Percentiles rank a stretch among this genome's conserved stretches.
These are phyloP conservation scores for Steatocranus sp. DNA, from an alignment of 2,797 vertebrate species.

Conservation along the genomic window DNA sequence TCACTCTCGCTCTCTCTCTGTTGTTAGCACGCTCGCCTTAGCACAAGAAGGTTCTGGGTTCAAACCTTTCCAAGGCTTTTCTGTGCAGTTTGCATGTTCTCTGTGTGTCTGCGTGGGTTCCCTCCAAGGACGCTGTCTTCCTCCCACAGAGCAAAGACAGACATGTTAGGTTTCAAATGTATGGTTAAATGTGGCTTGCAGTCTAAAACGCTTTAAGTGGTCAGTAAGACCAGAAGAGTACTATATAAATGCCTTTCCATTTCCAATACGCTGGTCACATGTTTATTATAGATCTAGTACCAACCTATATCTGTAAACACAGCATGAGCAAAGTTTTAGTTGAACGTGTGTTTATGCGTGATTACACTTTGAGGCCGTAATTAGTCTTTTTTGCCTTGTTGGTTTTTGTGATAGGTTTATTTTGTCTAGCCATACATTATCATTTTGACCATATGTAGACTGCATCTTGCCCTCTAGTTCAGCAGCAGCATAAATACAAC, in stretches of 20 bases:
- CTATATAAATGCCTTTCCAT: not conserved
- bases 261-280: not conserved
- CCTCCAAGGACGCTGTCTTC: not conserved
- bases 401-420: not conserved
- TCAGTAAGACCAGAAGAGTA: not conserved
- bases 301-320: not conserved
- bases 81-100: not conserved
- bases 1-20: not conserved
- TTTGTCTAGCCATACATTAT: not conserved
- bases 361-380: not conserved
- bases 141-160: not conserved
- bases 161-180: not conserved
- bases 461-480: not conserved
- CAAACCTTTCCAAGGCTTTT: not conserved
- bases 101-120: not conserved
- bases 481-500: not conserved
- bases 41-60: not conserved
- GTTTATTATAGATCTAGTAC: not conserved
- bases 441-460: not conserved
- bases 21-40: not conserved
- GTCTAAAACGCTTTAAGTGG: not conserved
- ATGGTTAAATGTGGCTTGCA: not conserved
- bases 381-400: not conserved
- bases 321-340: not conserved
- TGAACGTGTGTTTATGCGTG: not conserved